Percentiles rank a stretch among this genome's conserved stretches.
Conservation (phyloP, 2,888 invertebrate genomes). For the Drosophila phalerata region DNA sequence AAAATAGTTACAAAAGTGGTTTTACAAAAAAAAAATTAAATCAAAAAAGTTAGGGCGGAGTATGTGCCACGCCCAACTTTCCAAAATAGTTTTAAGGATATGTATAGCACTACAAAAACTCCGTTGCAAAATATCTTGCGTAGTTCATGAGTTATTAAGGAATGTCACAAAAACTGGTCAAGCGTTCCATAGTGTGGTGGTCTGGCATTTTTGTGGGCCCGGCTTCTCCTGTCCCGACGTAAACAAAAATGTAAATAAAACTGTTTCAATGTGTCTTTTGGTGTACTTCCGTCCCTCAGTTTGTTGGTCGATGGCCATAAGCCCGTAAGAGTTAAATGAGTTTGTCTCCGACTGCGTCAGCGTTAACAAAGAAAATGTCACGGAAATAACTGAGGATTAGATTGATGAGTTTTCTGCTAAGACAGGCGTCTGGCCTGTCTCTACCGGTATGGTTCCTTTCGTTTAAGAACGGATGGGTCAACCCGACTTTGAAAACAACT, state of each 20-base stretch:
- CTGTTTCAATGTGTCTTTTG: slow-evolving; percentile 59
- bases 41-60: no score
- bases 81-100: no score
- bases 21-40: no score
- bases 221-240: slow-evolving; percentile 47
- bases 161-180: no score
- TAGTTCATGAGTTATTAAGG: no score
- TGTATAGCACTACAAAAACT: no score
- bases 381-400: slow-evolving; percentile 78
- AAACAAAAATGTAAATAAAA: slow-evolving; percentile 74
- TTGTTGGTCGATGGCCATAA: slow-evolving; percentile 31
- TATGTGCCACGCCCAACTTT: no score
- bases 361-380: slow-evolving; percentile 76
- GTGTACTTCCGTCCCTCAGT: slow-evolving; percentile 11
- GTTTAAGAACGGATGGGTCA: not conserved
- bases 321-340: slow-evolving; percentile 61
- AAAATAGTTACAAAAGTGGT: no score
- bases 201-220: not conserved
- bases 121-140: no score
- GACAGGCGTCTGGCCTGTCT: slow-evolving; percentile 48
- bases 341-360: slow-evolving; percentile 47
- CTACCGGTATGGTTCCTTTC: not conserved
- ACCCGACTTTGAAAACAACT: not conserved
- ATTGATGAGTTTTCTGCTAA: slow-evolving; percentile 75
- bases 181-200: not conserved